Evolutionary conservation across 2,888 invertebrate genomes (phyloP).

Genomic region (Tenthredo distinguenda): DNA sequence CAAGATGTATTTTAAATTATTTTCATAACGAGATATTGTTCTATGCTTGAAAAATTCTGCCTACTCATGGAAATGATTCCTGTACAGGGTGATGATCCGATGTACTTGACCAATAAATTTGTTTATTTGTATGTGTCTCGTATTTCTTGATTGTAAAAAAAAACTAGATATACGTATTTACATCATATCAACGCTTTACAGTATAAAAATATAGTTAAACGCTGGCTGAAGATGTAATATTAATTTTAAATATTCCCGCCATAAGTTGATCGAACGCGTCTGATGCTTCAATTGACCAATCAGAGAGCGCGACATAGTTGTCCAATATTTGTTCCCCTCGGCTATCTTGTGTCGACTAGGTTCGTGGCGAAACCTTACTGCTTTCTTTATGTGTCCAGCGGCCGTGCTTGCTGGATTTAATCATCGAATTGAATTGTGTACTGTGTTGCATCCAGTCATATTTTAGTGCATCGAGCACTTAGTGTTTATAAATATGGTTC

Average conservation of each 20-base stretch:
- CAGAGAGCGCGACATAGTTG: background rate
- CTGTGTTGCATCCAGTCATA: conserved; percentile 64
- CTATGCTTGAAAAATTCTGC: background rate
- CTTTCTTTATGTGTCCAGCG: conserved; percentile 67
- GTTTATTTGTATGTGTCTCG: background rate
- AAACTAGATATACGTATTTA: background rate
- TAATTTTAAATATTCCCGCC: background rate
- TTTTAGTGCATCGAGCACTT: conserved; percentile 66
- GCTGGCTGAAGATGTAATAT: background rate
- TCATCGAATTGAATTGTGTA: conserved; percentile 60
- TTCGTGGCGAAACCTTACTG: conserved; percentile 17
- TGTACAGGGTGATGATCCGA: background rate
- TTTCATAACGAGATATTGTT: background rate
- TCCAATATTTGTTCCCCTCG: background rate
- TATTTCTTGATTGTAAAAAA: background rate
- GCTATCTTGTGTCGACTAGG: conserved; percentile 17
- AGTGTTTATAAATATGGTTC: conserved; percentile 68
- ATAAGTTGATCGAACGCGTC: background rate
- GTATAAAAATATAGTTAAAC: background rate
- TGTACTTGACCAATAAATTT: conserved; percentile 20
- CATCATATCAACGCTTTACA: no score
- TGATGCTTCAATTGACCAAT: background rate
- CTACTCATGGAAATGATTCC: background rate
- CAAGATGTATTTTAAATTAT: conserved; percentile 83
- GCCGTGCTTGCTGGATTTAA: conserved; percentile 64